phyloP scores from a whole-genome alignment of 2,797 vertebrate genomes.

The Pyrocephalus nanus region DNA sequence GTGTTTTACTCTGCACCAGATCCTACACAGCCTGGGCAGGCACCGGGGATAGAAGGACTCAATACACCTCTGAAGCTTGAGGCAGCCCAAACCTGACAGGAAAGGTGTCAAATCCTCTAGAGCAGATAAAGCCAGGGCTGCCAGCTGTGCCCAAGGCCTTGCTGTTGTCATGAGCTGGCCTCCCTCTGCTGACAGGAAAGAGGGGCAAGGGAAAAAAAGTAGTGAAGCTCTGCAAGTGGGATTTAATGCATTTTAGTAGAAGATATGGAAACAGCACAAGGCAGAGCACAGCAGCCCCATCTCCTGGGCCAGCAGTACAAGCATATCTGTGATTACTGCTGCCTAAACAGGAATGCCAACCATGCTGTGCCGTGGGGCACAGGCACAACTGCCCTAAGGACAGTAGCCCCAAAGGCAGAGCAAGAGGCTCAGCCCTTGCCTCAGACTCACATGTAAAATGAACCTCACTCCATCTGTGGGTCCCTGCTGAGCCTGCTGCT shows the following conservation, averaged over 20 bases:
- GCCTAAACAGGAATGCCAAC: not conserved
- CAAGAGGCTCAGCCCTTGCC: not conserved
- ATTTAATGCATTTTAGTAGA: not conserved
- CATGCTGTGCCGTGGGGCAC: not conserved
- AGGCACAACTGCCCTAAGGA: not conserved
- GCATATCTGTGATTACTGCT: not conserved
- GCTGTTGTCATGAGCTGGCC: not conserved
- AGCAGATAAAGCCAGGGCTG: not conserved
- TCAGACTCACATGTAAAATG: not conserved
- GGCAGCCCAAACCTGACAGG: not conserved
- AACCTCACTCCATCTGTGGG: not conserved
- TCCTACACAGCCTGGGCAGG: not conserved
- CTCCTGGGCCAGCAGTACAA: not conserved
- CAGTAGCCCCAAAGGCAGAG: not conserved
- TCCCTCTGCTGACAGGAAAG: not conserved
- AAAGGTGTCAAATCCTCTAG: not conserved
- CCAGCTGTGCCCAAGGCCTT: not conserved
- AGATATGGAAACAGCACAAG: not conserved
- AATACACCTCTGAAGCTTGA: not conserved
- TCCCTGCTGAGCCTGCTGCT: not conserved
- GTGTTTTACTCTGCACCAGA: not conserved
- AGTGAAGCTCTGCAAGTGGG: not conserved
- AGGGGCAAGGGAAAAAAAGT: not conserved
- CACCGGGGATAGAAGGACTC: not conserved
- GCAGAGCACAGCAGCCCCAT: not conserved